Percentiles rank a stretch among this genome's conserved stretches.
Conservation (phyloP, 2,797 vertebrate genomes). For the Anguilla megastoma region DNA sequence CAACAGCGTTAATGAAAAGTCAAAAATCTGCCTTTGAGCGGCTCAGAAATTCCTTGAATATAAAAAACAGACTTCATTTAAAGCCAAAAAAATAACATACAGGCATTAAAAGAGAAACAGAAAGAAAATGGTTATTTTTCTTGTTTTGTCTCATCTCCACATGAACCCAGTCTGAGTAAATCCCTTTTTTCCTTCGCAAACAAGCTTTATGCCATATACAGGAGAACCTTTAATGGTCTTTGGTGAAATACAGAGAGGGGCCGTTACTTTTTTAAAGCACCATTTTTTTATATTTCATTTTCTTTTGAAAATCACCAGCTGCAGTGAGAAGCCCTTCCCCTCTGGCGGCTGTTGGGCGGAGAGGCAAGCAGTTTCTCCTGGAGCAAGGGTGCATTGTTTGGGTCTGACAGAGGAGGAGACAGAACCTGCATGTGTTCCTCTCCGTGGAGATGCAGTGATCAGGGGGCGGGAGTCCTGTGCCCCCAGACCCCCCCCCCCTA, state of each 20-base stretch:
- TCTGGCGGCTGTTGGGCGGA: background rate
- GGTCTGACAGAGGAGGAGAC: background rate
- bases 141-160: background rate
- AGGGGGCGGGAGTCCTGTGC: constrained; percentile 47
- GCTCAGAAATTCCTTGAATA: constrained; percentile 22
- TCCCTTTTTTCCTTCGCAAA: constrained; percentile 19
- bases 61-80: constrained; percentile 16
- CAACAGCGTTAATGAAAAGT: constrained; percentile 28
- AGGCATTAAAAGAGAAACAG: background rate
- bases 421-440: background rate
- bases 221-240: background rate
- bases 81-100: background rate
- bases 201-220: background rate
- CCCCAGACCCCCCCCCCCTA: constrained; percentile 41
- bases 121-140: background rate
- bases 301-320: constrained; percentile 20
- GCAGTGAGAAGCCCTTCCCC: background rate
- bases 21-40: constrained; percentile 28
- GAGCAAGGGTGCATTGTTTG: constrained; percentile 57
- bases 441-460: constrained; percentile 39
- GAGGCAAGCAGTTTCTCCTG: constrained; percentile 44
- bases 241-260: background rate
- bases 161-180: background rate
- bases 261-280: background rate
- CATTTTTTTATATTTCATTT: constrained; percentile 23